phyloP scores from a whole-genome alignment of 2,113 vertebrate genomes.

The Microcebus jonahi region DNA sequence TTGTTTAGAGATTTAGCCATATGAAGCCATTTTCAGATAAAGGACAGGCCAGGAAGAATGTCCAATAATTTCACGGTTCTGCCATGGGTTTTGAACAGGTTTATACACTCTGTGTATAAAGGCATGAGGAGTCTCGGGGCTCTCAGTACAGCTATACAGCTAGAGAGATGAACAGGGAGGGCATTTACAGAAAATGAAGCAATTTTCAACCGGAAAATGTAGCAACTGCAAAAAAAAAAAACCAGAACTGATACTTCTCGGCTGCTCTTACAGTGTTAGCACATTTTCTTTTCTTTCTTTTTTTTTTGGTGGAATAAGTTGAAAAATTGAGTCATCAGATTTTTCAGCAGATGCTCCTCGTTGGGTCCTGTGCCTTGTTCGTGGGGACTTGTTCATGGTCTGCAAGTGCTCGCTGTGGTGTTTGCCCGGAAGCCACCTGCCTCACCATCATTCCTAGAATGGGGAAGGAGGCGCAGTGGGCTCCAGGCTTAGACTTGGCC shows the following conservation, averaged over 20 bases:
- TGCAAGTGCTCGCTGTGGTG: background rate
- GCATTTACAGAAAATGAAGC: conserved; percentile 10
- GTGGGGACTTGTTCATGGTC: background rate
- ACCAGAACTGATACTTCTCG: conserved; percentile 48
- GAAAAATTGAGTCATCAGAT: background rate
- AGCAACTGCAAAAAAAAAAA: conserved; percentile 42
- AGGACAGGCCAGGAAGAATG: background rate
- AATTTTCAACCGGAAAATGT: conserved; percentile 43
- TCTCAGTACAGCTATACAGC: background rate
- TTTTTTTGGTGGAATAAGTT: background rate
- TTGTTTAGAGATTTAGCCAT: background rate
- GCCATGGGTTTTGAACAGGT: background rate
- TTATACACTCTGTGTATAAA: background rate
- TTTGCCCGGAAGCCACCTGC: background rate
- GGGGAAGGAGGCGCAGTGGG: background rate
- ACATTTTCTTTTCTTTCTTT: background rate
- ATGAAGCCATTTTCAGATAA: background rate
- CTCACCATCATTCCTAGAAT: background rate
- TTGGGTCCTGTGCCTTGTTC: background rate
- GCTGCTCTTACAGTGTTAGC: background rate
- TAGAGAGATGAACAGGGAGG: background rate
- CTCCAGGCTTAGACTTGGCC: background rate
- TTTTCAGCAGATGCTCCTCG: background rate
- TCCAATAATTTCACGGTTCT: background rate
- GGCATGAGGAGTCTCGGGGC: background rate